Percentiles rank a stretch among this genome's conserved stretches.
Conservation (phyloP, 2,888 invertebrate species). For the Zelleria hepariella region DNA sequence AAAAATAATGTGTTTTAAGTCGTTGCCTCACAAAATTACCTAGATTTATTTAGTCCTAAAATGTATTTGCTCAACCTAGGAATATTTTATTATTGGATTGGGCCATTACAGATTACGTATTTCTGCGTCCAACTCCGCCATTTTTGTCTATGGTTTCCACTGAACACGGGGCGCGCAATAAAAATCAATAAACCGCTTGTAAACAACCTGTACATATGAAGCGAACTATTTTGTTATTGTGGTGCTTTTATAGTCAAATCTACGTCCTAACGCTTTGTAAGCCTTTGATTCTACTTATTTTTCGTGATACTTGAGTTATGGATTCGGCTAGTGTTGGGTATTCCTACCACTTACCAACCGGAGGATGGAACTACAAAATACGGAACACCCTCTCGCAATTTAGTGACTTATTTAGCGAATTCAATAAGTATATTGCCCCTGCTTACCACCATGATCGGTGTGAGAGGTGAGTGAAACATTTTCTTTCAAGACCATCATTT, state of each 20-base stretch:
- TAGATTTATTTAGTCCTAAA: too few species aligned
- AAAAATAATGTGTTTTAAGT: too few species aligned
- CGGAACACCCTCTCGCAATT: constrained; percentile 88
- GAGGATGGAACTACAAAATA: constrained; percentile 82
- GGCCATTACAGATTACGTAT: too few species aligned
- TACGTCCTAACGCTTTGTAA: neutral
- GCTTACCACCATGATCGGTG: constrained; percentile 98
- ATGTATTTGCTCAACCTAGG: too few species aligned
- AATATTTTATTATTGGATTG: too few species aligned
- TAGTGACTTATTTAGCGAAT: constrained; percentile 95
- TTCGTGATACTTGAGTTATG: constrained; percentile 29
- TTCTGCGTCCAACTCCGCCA: too few species aligned
- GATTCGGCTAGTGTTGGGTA: constrained; percentile 81
- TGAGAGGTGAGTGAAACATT: constrained; percentile 79
- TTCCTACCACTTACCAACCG: constrained; percentile 86
- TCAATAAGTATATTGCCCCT: constrained; percentile 95
- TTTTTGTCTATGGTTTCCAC: neutral
- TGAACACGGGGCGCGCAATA: constrained; percentile 14
- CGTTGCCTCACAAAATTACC: too few species aligned
- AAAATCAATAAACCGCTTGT: constrained; percentile 67
- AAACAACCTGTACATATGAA: constrained; percentile 52
- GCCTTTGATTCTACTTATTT: constrained; percentile 7
- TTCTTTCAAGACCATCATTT: neutral
- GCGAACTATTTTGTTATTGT: constrained; percentile 32
- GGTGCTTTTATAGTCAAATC: constrained; percentile 23